Percentiles rank a stretch among this genome's conserved stretches.
These are phyloP conservation scores for Drosophila aff. DNA, from an alignment of 1,140 invertebrate species.

Conservation along the genomic window DNA sequence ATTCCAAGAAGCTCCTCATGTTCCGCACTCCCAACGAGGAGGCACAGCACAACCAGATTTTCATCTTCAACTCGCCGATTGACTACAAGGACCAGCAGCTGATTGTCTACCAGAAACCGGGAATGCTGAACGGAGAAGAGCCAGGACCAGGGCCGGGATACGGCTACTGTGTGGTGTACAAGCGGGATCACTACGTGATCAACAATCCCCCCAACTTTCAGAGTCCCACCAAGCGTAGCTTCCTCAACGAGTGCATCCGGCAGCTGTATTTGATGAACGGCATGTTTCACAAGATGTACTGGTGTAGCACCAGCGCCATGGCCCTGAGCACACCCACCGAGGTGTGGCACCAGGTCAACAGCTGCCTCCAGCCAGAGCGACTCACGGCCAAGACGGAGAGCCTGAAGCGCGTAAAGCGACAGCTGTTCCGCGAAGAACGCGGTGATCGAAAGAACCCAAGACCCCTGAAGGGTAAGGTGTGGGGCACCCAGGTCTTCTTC, in stretches of 20 bases:
- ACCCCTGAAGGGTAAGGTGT: conserved; percentile 32
- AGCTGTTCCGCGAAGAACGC: conserved; percentile 53
- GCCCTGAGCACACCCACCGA: conserved; percentile 22
- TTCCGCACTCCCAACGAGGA: conserved; percentile 42
- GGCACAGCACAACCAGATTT: conserved; percentile 42
- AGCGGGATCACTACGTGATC: conserved; percentile 62
- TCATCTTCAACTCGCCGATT: conserved; percentile 63
- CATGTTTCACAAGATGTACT: conserved; percentile 41
- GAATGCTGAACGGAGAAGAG: conserved; percentile 1
- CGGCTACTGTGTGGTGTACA: conserved; percentile 68
- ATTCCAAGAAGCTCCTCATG: conserved; percentile 42
- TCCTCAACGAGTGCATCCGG: conserved; percentile 71
- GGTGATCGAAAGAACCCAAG: conserved; percentile 27
- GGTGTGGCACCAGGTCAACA: conserved; percentile 61
- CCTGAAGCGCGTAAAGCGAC: conserved; percentile 65
- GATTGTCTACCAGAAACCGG: conserved; percentile 52
- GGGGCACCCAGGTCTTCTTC: conserved; percentile 43
- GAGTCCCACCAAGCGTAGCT: conserved; percentile 58
- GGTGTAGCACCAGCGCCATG: conserved; percentile 25
- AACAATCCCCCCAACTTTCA: conserved; percentile 64
- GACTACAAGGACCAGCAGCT: conserved; percentile 57
- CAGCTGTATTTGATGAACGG: conserved; percentile 68
- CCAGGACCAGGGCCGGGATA: conserved; percentile 13
- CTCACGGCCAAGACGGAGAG: conserved; percentile 4
- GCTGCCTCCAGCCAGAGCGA: conserved; percentile 49